These are phyloP conservation scores for Neostethus bicornis DNA, from an alignment of 2,797 vertebrate genomes.

Conservation along the genomic window DNA sequence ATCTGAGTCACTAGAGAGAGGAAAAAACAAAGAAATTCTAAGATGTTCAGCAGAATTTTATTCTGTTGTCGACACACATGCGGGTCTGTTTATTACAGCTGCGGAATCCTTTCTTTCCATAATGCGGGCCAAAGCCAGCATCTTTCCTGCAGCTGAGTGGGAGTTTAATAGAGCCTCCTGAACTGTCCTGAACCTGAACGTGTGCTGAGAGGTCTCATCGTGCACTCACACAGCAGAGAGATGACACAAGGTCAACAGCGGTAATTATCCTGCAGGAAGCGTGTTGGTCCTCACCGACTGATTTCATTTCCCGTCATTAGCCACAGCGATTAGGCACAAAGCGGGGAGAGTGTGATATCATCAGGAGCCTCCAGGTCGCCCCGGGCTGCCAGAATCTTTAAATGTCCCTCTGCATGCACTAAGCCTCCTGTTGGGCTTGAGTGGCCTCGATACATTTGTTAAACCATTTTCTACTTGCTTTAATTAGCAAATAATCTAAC, in stretches of 20 bases:
- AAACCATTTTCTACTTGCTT: constrained; percentile 4
- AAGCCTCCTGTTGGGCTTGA: constrained; percentile 15
- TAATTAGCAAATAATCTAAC: constrained; percentile 11
- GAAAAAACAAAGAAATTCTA: too few relatives aligned
- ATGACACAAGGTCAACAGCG: constrained; percentile 70
- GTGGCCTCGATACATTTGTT: constrained; percentile 4
- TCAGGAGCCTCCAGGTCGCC: constrained; percentile 45
- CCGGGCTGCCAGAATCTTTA: constrained; percentile 32
- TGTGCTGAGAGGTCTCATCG: constrained; percentile 32
- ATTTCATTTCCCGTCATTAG: constrained; percentile 77
- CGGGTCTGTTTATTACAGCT: too few relatives aligned
- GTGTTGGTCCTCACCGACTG: constrained; percentile 59
- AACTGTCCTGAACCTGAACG: constrained; percentile 29
- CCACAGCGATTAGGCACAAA: constrained; percentile 69
- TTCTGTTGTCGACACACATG: too few relatives aligned
- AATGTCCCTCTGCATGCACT: constrained; percentile 34
- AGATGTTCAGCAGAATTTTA: too few relatives aligned
- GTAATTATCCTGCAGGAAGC: constrained; percentile 68
- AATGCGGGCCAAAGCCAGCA: too few relatives aligned
- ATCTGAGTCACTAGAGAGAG: too few relatives aligned
- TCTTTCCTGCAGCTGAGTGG: constrained; percentile 26
- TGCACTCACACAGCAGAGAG: constrained; percentile 43
- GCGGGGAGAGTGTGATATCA: constrained; percentile 63
- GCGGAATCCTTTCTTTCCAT: constrained; percentile 19
- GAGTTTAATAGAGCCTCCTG: constrained; percentile 30